A percentile compares a stretch with the other conserved stretches of the same genome.
Evolutionary conservation across 2,797 vertebrate species (phyloP).

Genomic region (Discoglossus pictus): DNA sequence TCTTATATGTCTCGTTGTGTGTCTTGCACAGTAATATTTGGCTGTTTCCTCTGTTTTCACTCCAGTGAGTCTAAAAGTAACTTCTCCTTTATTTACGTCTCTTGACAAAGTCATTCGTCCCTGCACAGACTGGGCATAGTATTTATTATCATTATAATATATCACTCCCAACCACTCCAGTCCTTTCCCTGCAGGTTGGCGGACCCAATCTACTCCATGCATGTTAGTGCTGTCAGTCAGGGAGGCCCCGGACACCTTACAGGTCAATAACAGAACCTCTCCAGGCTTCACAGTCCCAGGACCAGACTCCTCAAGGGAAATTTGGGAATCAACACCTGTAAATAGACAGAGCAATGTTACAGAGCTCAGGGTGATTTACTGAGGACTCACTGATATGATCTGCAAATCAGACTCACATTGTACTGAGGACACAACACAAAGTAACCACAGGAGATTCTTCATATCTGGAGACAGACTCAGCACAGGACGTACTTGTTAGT

Average conservation of each 20-base stretch:
- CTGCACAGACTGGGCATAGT: conserved; percentile 10
- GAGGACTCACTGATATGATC: background rate
- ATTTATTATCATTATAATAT: background rate
- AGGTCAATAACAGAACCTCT: conserved; percentile 6
- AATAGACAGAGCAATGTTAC: background rate
- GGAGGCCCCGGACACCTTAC: background rate
- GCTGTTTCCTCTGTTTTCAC: conserved; percentile 13
- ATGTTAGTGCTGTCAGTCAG: background rate
- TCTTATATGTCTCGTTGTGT: background rate
- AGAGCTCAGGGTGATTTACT: background rate
- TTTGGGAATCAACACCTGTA: too few species aligned
- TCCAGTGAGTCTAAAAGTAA: conserved; percentile 15
- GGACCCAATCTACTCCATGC: background rate
- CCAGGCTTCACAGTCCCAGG: background rate
- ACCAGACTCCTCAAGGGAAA: too few species aligned
- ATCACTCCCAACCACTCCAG: background rate
- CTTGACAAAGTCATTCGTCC: conserved; percentile 10
- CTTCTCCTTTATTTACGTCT: conserved; percentile 34
- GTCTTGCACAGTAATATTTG: conserved; percentile 6
- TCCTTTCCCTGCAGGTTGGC: background rate
- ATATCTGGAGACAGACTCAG: background rate
- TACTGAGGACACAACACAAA: background rate
- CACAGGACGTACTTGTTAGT: too few species aligned
- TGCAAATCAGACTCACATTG: background rate
- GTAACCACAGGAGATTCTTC: conserved; percentile 2